A percentile compares a stretch with the other conserved stretches of the same genome.
Conservation (phyloP, 2,888 invertebrate species). For the Tyria jacobaeae region DNA sequence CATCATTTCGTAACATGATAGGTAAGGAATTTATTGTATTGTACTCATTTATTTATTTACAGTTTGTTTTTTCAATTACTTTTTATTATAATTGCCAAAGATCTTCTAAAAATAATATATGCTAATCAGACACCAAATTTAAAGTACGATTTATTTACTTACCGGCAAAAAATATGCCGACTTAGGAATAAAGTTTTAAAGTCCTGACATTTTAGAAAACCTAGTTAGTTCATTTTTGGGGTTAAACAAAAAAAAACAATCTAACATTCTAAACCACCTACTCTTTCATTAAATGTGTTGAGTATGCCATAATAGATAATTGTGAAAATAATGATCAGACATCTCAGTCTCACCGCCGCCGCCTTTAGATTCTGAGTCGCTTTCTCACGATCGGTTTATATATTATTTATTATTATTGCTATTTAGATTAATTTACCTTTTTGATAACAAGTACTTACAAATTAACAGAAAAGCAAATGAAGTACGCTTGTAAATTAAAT, state of each 20-base stretch:
- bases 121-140: not conserved
- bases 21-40: constrained; percentile 66
- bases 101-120: not conserved
- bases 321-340: not conserved
- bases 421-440: not conserved
- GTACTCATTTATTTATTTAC: constrained; percentile 16
- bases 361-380: not conserved
- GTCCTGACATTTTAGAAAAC: not conserved
- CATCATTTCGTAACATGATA: constrained; percentile 77
- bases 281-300: not conserved
- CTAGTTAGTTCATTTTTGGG: not conserved
- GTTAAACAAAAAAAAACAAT: not conserved
- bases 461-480: constrained; percentile 19
- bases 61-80: too few species aligned
- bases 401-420: not conserved
- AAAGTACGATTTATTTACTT: not conserved
- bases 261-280: not conserved
- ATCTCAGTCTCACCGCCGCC: not conserved
- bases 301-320: not conserved
- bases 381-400: not conserved
- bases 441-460: not conserved
- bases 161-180: not conserved
- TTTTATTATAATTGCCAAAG: constrained; percentile 5
- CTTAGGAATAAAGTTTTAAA: not conserved
- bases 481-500: constrained; percentile 40